These are phyloP conservation scores for Pammene aurita DNA, from an alignment of 2,888 invertebrate genomes.

Conservation along the genomic window DNA sequence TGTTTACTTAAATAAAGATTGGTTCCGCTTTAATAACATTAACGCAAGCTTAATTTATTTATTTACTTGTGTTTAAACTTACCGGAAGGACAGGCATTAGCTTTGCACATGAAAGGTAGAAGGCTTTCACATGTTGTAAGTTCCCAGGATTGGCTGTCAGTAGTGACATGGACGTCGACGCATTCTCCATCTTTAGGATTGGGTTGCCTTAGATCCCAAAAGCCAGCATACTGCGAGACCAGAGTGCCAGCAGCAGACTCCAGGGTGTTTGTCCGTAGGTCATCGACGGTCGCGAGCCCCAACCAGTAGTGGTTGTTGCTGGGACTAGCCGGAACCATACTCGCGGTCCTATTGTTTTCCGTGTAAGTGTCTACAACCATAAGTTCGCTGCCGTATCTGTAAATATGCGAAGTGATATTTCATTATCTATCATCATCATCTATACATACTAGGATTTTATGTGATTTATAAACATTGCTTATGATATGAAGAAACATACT, in stretches of 20 bases:
- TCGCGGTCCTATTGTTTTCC: conserved; percentile 95
- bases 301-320: conserved; percentile 93
- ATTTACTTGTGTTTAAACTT: conserved; percentile 51
- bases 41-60: conserved; percentile 41
- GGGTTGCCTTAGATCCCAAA: conserved; percentile 96
- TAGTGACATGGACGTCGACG: conserved; percentile 89
- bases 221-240: conserved; percentile 96
- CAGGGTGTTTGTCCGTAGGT: conserved; percentile 95
- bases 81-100: conserved; percentile 94
- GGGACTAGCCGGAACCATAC: conserved; percentile 87
- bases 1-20: conserved; percentile 48
- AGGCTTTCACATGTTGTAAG: conserved; percentile 97
- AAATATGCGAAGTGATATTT: conserved; percentile 30
- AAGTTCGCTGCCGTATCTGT: conserved; percentile 96
- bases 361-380: conserved; percentile 95
- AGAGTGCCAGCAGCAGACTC: conserved; percentile 95
- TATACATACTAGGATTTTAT: background rate
- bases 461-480: background rate
- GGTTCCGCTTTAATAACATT: conserved; percentile 45
- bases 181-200: conserved; percentile 94
- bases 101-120: conserved; percentile 96
- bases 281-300: conserved; percentile 94
- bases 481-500: too few species aligned
- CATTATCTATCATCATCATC: background rate
- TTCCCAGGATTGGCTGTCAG: conserved; percentile 94